Percentiles rank a stretch among this genome's conserved stretches.
Conservation (phyloP, 2,888 invertebrate species). For the Acanthosoma haemorrhoidale region DNA sequence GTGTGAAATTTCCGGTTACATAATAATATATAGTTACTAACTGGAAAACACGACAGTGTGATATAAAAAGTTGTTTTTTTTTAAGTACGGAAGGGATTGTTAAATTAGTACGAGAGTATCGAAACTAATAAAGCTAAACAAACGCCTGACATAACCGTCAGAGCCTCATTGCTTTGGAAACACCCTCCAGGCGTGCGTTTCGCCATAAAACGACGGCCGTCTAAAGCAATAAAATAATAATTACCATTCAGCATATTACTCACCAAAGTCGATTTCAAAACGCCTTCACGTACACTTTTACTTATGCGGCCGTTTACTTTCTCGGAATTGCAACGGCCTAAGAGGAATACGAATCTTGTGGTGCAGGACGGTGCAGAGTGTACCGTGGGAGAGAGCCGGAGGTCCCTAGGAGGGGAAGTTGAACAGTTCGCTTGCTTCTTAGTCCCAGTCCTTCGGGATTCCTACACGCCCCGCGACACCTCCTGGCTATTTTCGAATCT, state of each 20-base stretch:
- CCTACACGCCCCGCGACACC: neutral
- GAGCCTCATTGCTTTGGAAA: too few species aligned
- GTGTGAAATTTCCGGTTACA: too few species aligned
- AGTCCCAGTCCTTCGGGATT: neutral
- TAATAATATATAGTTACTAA: too few species aligned
- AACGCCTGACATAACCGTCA: too few species aligned
- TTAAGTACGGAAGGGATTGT: too few species aligned
- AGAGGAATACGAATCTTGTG: neutral
- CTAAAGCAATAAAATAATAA: neutral
- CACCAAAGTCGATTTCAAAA: neutral
- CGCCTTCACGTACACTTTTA: conserved; percentile 5
- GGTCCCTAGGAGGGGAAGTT: too few species aligned
- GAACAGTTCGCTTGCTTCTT: neutral
- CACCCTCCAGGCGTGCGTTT: neutral
- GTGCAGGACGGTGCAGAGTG: neutral
- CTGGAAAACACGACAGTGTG: too few species aligned
- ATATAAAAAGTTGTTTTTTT: too few species aligned
- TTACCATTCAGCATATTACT: neutral
- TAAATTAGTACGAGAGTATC: too few species aligned
- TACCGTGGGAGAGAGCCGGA: neutral
- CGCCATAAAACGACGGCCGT: neutral
- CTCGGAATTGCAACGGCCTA: neutral
- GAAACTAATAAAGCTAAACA: too few species aligned
- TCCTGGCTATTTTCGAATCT: neutral
- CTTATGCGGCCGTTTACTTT: conserved; percentile 4